Evolutionary conservation across 2,888 invertebrate species (phyloP).

Genomic region (Drosophila maculinotata): DNA sequence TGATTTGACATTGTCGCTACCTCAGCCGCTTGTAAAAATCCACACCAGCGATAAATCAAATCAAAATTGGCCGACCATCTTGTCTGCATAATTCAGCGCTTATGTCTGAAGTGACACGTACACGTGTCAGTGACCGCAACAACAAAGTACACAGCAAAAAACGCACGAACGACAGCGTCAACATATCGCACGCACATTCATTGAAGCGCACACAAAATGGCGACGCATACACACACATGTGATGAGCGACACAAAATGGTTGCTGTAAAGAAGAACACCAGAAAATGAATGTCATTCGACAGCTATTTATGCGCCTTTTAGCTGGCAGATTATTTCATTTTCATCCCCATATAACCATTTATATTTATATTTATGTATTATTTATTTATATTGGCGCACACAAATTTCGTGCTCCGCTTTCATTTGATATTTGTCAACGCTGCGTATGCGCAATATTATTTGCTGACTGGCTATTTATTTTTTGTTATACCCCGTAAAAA

Average conservation of each 20-base stretch:
- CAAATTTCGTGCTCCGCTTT: conserved; percentile 26
- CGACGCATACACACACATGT: conserved; percentile 20
- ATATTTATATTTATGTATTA: conserved; percentile 41
- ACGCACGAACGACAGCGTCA: conserved; percentile 20
- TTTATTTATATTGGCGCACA: conserved; percentile 36
- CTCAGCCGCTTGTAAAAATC: conserved; percentile 41
- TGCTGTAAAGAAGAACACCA: conserved; percentile 58
- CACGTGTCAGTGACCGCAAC: conserved; percentile 73
- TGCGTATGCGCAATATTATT: conserved; percentile 56
- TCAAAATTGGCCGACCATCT: conserved; percentile 53
- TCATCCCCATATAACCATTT: conserved; percentile 49
- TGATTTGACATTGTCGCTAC: conserved; percentile 65
- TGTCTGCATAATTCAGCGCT: conserved; percentile 69
- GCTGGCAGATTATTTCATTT: conserved; percentile 76
- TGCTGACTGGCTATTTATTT: conserved; percentile 47
- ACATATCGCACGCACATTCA: conserved; percentile 25
- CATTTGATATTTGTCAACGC: conserved; percentile 41
- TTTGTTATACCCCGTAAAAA: background rate
- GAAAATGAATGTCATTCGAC: conserved; percentile 68
- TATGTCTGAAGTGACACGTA: conserved; percentile 61
- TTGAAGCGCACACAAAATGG: conserved; percentile 32
- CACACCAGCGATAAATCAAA: conserved; percentile 66
- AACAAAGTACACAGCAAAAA: conserved; percentile 24
- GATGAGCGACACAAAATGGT: conserved; percentile 36
- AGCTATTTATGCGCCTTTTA: conserved; percentile 74